A percentile compares a stretch with the other conserved stretches of the same genome.
These are phyloP conservation scores for Axea sp. DNA, from an alignment of 2,888 invertebrate genomes.

Conservation along the genomic window DNA sequence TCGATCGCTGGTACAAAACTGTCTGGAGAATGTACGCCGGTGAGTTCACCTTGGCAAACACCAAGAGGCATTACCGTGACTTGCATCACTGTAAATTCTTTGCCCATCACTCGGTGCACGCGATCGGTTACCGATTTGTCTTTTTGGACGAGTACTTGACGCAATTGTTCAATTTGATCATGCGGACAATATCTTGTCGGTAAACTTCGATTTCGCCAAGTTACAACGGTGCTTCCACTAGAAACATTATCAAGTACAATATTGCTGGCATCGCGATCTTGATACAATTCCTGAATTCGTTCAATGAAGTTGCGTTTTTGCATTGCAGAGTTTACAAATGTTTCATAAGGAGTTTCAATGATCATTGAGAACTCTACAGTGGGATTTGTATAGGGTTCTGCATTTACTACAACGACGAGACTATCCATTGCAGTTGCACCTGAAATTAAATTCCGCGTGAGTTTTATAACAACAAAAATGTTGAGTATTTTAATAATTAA, in stretches of 20 bases:
- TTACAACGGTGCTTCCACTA: slow-evolving; percentile 85
- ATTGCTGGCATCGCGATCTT: slow-evolving; percentile 86
- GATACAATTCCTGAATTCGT: slow-evolving; percentile 88
- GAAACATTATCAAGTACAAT: slow-evolving; percentile 87
- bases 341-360: slow-evolving; percentile 85
- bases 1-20: slow-evolving; percentile 72
- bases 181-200: slow-evolving; percentile 88
- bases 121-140: slow-evolving; percentile 82
- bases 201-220: slow-evolving; percentile 90
- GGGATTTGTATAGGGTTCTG: slow-evolving; percentile 83
- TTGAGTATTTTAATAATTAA: too few species aligned
- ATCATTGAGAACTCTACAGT: slow-evolving; percentile 91
- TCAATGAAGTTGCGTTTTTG: slow-evolving; percentile 90
- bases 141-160: slow-evolving; percentile 85
- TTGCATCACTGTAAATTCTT: slow-evolving; percentile 84
- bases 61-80: slow-evolving; percentile 81
- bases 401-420: slow-evolving; percentile 86
- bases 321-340: slow-evolving; percentile 85
- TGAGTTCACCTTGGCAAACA: slow-evolving; percentile 81
- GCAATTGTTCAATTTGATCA: slow-evolving; percentile 86
- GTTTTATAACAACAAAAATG: too few species aligned
- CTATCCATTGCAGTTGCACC: slow-evolving; percentile 87
- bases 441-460: slow-evolving; percentile 62
- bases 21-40: slow-evolving; percentile 76
- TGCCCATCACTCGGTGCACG: slow-evolving; percentile 85